Evolutionary conservation across 2,797 vertebrate genomes (phyloP).

Genomic region (Acanthopagrus latus): DNA sequence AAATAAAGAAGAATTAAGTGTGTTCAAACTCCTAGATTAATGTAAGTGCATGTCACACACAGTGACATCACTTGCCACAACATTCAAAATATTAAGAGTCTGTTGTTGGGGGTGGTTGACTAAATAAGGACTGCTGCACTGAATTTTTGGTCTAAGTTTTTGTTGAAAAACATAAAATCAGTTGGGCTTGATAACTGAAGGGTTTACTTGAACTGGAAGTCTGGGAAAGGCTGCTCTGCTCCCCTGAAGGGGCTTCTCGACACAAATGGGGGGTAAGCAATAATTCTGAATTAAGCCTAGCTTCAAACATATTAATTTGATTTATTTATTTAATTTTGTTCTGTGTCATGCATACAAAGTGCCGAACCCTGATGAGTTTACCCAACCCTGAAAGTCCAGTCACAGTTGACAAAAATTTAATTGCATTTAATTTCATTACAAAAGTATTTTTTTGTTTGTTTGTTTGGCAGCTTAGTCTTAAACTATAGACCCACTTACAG

Average conservation of each 20-base stretch:
- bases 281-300: background rate
- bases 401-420: too few species aligned
- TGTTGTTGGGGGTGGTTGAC: background rate
- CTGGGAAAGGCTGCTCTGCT: constrained; percentile 17
- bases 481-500: too few species aligned
- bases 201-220: constrained; percentile 21
- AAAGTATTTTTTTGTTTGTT: too few species aligned
- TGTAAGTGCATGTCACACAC: background rate
- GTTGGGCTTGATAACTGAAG: background rate
- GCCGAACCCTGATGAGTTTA: too few species aligned
- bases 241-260: background rate
- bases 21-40: too few species aligned
- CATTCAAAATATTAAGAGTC: background rate
- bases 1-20: too few species aligned
- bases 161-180: background rate
- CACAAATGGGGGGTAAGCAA: background rate
- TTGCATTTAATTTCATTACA: too few species aligned
- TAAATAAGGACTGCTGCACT: background rate
- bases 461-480: too few species aligned
- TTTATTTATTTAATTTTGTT: too few species aligned
- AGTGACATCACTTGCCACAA: background rate
- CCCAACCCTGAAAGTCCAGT: too few species aligned
- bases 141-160: background rate
- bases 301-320: too few species aligned
- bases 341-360: too few species aligned